phyloP scores from a whole-genome alignment of 2,113 vertebrate genomes.

The Saccopteryx bilineata region DNA sequence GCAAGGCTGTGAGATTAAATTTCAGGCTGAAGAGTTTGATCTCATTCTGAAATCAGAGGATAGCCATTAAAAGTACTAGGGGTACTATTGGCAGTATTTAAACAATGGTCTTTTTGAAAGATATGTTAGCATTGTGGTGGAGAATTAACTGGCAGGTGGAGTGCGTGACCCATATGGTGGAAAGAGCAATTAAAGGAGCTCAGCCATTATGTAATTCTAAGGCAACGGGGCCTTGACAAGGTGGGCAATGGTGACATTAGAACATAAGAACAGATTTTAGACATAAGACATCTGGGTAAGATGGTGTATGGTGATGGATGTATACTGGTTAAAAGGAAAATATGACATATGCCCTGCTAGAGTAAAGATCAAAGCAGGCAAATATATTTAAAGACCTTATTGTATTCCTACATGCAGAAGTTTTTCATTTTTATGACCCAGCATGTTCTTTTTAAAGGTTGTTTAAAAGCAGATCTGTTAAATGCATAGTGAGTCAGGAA shows the following conservation, averaged over 20 bases:
- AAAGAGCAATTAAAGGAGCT: neutral
- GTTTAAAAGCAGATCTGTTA: constrained; percentile 42
- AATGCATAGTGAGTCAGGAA: constrained; percentile 31
- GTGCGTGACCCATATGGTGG: neutral
- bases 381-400: constrained; percentile 16
- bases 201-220: neutral
- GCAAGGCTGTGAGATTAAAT: neutral
- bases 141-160: neutral
- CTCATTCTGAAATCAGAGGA: constrained; percentile 40
- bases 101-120: neutral
- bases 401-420: constrained; percentile 2
- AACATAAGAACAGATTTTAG: constrained; percentile 32
- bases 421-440: constrained; percentile 60
- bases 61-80: neutral
- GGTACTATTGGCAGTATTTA: neutral
- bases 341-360: constrained; percentile 3
- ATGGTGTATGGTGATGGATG: constrained; percentile 16
- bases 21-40: constrained; percentile 14
- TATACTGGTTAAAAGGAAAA: constrained; percentile 24
- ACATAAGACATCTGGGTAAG: neutral
- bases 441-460: constrained; percentile 42
- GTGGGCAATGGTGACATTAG: neutral
- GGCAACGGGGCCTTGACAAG: neutral
- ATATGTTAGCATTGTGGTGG: neutral
- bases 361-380: constrained; percentile 60